These are phyloP conservation scores for Ptilodon capucinus DNA, from an alignment of 2,888 invertebrate genomes.

Conservation along the genomic window DNA sequence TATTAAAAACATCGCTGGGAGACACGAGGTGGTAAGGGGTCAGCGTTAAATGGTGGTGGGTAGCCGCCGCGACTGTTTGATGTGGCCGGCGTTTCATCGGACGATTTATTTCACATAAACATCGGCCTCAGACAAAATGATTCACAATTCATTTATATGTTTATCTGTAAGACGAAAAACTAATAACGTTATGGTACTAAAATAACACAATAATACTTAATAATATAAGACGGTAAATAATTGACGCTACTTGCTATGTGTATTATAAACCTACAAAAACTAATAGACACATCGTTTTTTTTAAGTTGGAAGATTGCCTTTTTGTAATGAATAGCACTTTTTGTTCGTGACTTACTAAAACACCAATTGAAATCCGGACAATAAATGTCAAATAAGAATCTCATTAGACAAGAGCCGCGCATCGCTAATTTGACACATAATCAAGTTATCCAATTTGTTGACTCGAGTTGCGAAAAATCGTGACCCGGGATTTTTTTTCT, in stretches of 20 bases:
- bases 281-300: too few relatives aligned
- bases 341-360: too few relatives aligned
- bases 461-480: slow-evolving; percentile 42
- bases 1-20: too few relatives aligned
- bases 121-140: slow-evolving; percentile 59
- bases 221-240: too few relatives aligned
- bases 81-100: slow-evolving; percentile 58
- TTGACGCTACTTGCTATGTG: slow-evolving; percentile 8
- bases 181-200: slow-evolving; percentile 59
- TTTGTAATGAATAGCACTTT: slow-evolving; percentile 26
- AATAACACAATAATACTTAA: slow-evolving; percentile 25
- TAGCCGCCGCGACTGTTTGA: slow-evolving; percentile 55
- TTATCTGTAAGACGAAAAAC: slow-evolving; percentile 74
- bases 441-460: slow-evolving; percentile 40
- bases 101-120: slow-evolving; percentile 74
- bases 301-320: slow-evolving; percentile 26
- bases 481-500: slow-evolving; percentile 38
- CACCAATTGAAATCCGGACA: slow-evolving; percentile 33
- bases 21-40: too few relatives aligned
- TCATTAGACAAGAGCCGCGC: slow-evolving; percentile 33
- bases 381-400: slow-evolving; percentile 42
- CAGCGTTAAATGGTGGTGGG: slow-evolving; percentile 38
- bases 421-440: slow-evolving; percentile 34
- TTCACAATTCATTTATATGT: slow-evolving; percentile 74
- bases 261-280: neutral